These are phyloP conservation scores for Tympanuchus pallidicinctus DNA, from an alignment of 2,113 vertebrate genomes.

Conservation along the genomic window DNA sequence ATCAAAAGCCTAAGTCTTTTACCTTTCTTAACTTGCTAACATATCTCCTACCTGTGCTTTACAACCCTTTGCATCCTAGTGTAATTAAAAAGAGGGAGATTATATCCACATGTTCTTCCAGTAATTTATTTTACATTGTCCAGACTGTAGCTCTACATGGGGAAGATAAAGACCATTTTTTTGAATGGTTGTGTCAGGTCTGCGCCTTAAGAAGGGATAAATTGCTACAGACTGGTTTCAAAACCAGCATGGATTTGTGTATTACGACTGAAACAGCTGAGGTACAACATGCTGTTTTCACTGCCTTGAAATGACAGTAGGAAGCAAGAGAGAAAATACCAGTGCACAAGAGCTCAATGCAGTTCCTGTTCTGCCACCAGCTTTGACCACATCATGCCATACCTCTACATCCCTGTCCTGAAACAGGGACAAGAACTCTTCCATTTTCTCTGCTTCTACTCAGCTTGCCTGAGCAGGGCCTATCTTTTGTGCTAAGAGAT, in stretches of 20 bases:
- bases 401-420: not conserved
- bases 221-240: not conserved
- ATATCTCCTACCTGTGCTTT: not conserved
- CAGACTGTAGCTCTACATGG: not conserved
- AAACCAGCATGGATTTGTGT: not conserved
- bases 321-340: not conserved
- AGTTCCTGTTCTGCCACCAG: not conserved
- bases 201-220: not conserved
- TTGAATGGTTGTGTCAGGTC: not conserved
- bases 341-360: not conserved
- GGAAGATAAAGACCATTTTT: not conserved
- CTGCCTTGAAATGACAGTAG: not conserved
- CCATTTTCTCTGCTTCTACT: not conserved
- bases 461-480: not conserved
- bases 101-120: not conserved
- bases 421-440: not conserved
- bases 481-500: not conserved
- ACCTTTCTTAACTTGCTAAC: not conserved
- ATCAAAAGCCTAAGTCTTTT: conserved; percentile 5
- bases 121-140: accelerated
- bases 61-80: not conserved
- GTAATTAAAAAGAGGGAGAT: not conserved
- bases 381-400: not conserved
- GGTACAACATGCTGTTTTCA: not conserved
- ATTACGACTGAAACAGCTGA: not conserved